A percentile compares a stretch with the other conserved stretches of the same genome.
These are phyloP conservation scores for Salarias fasciatus DNA, from an alignment of 2,797 vertebrate species.

Conservation along the genomic window DNA sequence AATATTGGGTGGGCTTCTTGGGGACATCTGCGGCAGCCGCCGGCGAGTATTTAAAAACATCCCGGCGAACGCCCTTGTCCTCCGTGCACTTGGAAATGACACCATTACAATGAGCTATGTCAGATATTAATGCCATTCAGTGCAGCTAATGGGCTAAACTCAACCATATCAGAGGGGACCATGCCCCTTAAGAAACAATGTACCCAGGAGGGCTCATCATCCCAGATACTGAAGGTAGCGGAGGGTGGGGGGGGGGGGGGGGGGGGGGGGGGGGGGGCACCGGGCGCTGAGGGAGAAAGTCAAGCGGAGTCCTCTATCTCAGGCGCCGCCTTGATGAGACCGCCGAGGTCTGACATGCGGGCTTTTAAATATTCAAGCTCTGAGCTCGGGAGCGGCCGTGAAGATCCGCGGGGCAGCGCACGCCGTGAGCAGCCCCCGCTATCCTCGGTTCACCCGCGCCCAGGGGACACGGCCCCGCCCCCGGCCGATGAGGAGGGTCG, in stretches of 20 bases:
- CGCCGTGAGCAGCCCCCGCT: slow-evolving; percentile 62
- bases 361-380: slow-evolving; percentile 74
- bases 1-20: slow-evolving; percentile 61
- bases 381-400: slow-evolving; percentile 43
- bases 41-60: slow-evolving; percentile 65
- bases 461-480: slow-evolving; percentile 38
- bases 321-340: slow-evolving; percentile 61
- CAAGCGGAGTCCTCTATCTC: slow-evolving; percentile 51
- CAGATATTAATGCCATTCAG: slow-evolving; percentile 73
- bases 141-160: slow-evolving; percentile 72
- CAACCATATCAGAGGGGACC: slow-evolving; percentile 67
- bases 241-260: too few relatives aligned
- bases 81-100: slow-evolving; percentile 62
- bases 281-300: slow-evolving; percentile 30
- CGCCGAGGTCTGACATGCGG: slow-evolving; percentile 59
- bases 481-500: slow-evolving; percentile 43
- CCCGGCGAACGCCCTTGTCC: slow-evolving; percentile 71
- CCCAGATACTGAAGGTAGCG: slow-evolving; percentile 40
- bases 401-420: slow-evolving; percentile 53
- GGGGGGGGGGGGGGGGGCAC: slow-evolving; percentile 3
- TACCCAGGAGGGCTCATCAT: slow-evolving; percentile 57
- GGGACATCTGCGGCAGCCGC: slow-evolving; percentile 63
- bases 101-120: slow-evolving; percentile 78
- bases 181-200: slow-evolving; percentile 69
- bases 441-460: slow-evolving; percentile 53